Evolutionary conservation across 2,113 vertebrate species (phyloP).

Genomic region (Maccullochella peelii): DNA sequence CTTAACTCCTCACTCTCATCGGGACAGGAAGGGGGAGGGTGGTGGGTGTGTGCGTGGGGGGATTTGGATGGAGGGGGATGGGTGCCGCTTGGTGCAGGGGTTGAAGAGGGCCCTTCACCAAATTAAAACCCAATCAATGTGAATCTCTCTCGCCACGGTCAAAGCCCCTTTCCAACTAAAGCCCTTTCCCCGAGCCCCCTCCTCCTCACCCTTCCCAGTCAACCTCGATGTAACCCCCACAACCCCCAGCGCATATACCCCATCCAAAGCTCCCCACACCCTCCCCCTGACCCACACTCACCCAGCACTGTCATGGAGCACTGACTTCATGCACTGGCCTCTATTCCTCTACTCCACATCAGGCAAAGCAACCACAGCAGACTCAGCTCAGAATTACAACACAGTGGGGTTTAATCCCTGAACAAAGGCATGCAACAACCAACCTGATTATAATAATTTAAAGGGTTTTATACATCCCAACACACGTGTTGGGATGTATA

Average conservation of each 20-base stretch:
- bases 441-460: slow-evolving; percentile 37
- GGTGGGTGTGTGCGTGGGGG: not conserved
- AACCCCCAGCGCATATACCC: slow-evolving; percentile 6
- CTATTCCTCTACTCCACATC: slow-evolving; percentile 27
- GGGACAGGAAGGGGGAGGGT: slow-evolving; percentile 38
- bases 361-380: slow-evolving; percentile 15
- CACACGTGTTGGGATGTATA: not conserved
- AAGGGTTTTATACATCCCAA: not conserved
- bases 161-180: slow-evolving; percentile 66
- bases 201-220: slow-evolving; percentile 22
- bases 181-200: slow-evolving; percentile 26
- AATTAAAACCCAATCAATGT: slow-evolving; percentile 80
- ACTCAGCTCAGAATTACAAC: slow-evolving; percentile 33
- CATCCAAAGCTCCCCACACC: slow-evolving; percentile 3
- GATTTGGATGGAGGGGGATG: slow-evolving; percentile 42
- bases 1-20: slow-evolving; percentile 56
- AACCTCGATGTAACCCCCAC: not conserved
- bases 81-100: slow-evolving; percentile 44
- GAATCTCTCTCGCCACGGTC: slow-evolving; percentile 54
- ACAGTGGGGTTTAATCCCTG: slow-evolving; percentile 39
- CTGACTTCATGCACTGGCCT: slow-evolving; percentile 51
- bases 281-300: slow-evolving; percentile 44
- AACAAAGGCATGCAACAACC: slow-evolving; percentile 32
- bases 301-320: slow-evolving; percentile 40
- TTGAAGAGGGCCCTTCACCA: slow-evolving; percentile 57